Conservation (phyloP, 2,888 invertebrate species). For the Salticus scenicus region DNA sequence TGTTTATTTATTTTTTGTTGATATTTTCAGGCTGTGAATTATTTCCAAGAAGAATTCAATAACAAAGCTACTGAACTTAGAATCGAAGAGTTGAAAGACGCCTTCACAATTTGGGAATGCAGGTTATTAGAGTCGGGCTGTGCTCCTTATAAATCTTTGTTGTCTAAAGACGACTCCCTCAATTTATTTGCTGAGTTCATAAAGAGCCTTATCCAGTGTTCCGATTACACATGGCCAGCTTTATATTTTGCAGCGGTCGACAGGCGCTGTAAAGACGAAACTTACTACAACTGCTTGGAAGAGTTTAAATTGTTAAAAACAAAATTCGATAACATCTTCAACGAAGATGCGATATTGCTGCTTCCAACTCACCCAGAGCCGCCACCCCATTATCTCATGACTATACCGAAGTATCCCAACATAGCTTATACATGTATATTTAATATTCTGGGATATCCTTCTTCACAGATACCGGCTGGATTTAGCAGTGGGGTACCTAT, state of each 20-base stretch:
- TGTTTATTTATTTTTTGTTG: neutral
- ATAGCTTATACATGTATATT: slow-evolving; percentile 90
- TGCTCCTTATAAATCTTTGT: slow-evolving; percentile 68
- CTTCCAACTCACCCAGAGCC: slow-evolving; percentile 92
- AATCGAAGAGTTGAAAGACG: slow-evolving; percentile 75
- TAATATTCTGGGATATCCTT: slow-evolving; percentile 89
- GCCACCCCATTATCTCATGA: slow-evolving; percentile 91
- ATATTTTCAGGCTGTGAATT: slow-evolving; percentile 64
- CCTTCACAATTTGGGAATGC: slow-evolving; percentile 76
- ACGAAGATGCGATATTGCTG: slow-evolving; percentile 86
- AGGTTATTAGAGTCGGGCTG: slow-evolving; percentile 73
- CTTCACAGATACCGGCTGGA: slow-evolving; percentile 89
- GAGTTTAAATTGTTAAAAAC: neutral
- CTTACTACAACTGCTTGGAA: slow-evolving; percentile 16
- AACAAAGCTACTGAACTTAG: slow-evolving; percentile 81
- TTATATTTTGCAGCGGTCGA: slow-evolving; percentile 77
- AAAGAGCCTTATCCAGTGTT: slow-evolving; percentile 11
- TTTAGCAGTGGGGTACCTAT: slow-evolving; percentile 83
- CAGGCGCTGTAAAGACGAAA: slow-evolving; percentile 73
- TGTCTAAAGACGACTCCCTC: slow-evolving; percentile 72
- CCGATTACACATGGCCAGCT: slow-evolving; percentile 21
- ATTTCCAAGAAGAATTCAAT: slow-evolving; percentile 78
- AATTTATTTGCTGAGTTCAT: slow-evolving; percentile 73
- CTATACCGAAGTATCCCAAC: slow-evolving; percentile 86
- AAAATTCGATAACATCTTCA: slow-evolving; percentile 24